A percentile compares a stretch with the other conserved stretches of the same genome.
These are phyloP conservation scores for Hydrolagus affinis DNA, from an alignment of 2,113 vertebrate species.

Conservation along the genomic window DNA sequence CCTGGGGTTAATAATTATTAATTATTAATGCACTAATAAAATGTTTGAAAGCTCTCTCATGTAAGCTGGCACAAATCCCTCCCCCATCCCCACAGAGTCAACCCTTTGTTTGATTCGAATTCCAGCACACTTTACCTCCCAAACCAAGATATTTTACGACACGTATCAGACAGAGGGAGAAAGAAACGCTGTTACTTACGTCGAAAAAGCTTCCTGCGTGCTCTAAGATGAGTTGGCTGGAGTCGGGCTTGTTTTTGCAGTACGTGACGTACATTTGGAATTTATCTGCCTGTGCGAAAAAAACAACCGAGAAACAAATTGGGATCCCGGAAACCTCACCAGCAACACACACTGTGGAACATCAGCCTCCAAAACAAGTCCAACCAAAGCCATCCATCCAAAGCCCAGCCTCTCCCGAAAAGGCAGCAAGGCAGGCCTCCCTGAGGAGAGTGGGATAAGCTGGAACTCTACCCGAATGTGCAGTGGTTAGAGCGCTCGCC, in stretches of 20 bases:
- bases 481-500: too few species aligned
- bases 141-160: not conserved
- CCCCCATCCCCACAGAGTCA: too few species aligned
- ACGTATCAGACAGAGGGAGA: not conserved
- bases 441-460: not conserved
- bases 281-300: slow-evolving; percentile 81
- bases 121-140: not conserved
- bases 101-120: not conserved
- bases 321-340: not conserved
- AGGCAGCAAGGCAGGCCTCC: not conserved
- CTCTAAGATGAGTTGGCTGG: slow-evolving; percentile 92
- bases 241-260: slow-evolving; percentile 98
- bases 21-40: too few species aligned
- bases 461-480: too few species aligned
- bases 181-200: slow-evolving; percentile 57
- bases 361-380: not conserved
- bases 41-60: not conserved
- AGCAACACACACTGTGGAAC: not conserved
- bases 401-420: not conserved
- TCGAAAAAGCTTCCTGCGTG: slow-evolving; percentile 92
- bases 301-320: slow-evolving; percentile 4
- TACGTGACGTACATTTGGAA: slow-evolving; percentile 98
- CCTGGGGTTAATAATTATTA: not conserved
- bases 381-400: not conserved
- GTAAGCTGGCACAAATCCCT: too few species aligned